Conservation (phyloP, 1,140 invertebrate species). For the Vollenhovia emeryi region DNA sequence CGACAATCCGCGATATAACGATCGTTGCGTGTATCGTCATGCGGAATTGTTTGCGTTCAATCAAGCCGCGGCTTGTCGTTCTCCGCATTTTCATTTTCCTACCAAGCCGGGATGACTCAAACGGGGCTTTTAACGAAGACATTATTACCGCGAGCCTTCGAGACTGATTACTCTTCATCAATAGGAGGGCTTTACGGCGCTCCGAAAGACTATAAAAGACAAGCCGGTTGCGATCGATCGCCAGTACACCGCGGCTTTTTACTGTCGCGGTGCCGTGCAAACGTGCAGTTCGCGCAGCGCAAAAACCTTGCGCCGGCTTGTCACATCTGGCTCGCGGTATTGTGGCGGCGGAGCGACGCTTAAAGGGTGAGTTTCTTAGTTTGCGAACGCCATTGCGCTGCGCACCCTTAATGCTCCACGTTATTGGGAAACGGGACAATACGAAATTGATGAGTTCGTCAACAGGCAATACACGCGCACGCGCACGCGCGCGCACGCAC, state of each 20-base stretch:
- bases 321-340: slow-evolving; percentile 16
- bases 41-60: slow-evolving; percentile 36
- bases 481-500: too few relatives aligned
- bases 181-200: slow-evolving; percentile 34
- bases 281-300: slow-evolving; percentile 22
- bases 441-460: slow-evolving; percentile 14
- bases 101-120: slow-evolving; percentile 20
- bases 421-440: slow-evolving; percentile 8
- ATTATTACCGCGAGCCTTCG: slow-evolving; percentile 44
- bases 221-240: slow-evolving; percentile 45
- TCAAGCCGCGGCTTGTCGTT: background rate
- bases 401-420: background rate
- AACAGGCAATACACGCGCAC: background rate
- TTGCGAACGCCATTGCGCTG: background rate
- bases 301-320: slow-evolving; percentile 11
- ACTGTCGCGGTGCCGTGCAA: slow-evolving; percentile 21
- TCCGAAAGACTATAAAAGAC: slow-evolving; percentile 49
- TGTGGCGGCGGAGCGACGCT: background rate
- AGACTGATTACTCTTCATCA: slow-evolving; percentile 44
- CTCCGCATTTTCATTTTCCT: slow-evolving; percentile 45
- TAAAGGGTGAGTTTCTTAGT: slow-evolving; percentile 44
- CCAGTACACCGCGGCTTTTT: slow-evolving; percentile 45
- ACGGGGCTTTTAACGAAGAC: slow-evolving; percentile 53
- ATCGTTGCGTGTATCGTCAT: slow-evolving; percentile 20
- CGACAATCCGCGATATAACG: background rate